Base-by-base conservation (phyloP, 2,888 invertebrate species). In the Ferrisia virgata region DNA sequence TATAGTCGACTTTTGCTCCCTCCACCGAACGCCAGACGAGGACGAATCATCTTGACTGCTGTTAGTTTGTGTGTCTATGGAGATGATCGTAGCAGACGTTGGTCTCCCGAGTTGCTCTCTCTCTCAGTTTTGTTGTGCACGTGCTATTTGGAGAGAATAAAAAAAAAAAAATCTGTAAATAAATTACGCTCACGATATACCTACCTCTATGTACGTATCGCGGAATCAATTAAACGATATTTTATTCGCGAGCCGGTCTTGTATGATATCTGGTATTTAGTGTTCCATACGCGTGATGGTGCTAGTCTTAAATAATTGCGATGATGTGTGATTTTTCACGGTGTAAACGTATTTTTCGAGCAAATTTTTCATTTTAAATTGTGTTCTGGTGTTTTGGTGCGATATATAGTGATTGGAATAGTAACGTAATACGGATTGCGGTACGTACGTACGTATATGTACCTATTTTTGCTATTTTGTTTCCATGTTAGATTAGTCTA, bases 1-100 rank as follows among this genome's bases (percentile, higher is more conserved):
- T n/a, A 18, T 47, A 47, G 47, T 47, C 47, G 47, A 47, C 47
- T 72, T 72, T 72, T 25, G 31, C 31, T 72, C 72, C 72, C 72
- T 72, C 72, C 72, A 72, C 36, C 72, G n/a, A 8, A 3, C n/a
- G 72, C n/a, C 33, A 72, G 72, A 72, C 72, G 72, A 72, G 72
- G 72, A 72, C 72, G 72, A 72, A 72, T 72, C 72, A 72, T 72
- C 72, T n/a, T 72, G 33, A 28, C 11, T 33, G 33, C 13, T 33
- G 33, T 18, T 72, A 33, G 72, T 31, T 33, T 33, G 33, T 22
- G 64, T 72, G 33, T 72, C 72, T 31, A 72, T 64, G 25, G 72
- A 72, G 72, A 72, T 72, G 72, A 72, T 72, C 33, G 33, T 72
- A 72, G 31, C 72, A 72, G 72, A 72, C 72, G 72, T 72, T 72